A percentile compares a stretch with the other conserved stretches of the same genome.
phyloP scores from a whole-genome alignment of 2,888 invertebrate genomes.

The Eilema sororculum region DNA sequence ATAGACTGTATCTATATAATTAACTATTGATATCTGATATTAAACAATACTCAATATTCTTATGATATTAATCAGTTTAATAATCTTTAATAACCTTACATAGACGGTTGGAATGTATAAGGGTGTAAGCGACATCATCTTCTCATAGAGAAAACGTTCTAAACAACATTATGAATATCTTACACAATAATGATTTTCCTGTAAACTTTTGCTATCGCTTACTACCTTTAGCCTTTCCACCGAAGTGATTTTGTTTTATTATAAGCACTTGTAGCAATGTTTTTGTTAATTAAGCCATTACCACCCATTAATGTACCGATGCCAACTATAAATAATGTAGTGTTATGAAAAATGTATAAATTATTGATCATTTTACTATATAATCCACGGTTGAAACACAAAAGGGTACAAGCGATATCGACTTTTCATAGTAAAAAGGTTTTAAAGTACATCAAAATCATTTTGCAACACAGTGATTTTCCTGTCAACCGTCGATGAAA shows the following conservation, averaged over 20 bases:
- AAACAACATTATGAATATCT: background rate
- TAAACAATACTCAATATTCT: constrained; percentile 5
- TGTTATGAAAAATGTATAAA: background rate
- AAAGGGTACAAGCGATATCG: no score
- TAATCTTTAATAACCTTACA: background rate
- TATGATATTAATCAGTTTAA: background rate
- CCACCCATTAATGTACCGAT: background rate
- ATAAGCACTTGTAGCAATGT: background rate
- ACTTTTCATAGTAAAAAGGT: no score
- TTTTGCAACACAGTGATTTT: no score
- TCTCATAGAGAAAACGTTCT: background rate
- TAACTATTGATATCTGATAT: background rate
- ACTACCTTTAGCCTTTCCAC: background rate
- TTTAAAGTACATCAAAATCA: no score
- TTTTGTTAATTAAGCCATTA: background rate
- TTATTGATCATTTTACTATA: background rate
- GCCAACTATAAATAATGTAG: background rate
- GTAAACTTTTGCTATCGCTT: background rate
- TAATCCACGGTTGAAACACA: no score
- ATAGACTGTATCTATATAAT: background rate
- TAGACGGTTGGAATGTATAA: background rate
- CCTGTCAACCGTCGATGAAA: background rate
- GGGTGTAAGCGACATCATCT: background rate
- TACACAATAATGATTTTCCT: background rate
- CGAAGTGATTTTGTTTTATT: background rate